Base-by-base conservation (phyloP, 2,113 vertebrate species). In the Centropus unirufus region DNA sequence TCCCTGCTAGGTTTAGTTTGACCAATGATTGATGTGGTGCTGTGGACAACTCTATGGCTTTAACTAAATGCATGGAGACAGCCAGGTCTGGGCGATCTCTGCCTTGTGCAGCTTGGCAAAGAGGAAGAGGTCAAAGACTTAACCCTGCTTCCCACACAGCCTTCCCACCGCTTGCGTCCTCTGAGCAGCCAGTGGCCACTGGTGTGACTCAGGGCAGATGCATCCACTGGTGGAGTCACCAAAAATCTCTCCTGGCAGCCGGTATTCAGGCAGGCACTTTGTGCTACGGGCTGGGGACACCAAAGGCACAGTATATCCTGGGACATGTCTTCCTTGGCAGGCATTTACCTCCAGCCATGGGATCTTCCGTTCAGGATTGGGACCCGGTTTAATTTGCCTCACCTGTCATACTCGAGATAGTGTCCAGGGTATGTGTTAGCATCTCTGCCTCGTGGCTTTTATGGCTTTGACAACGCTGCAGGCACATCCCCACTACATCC, bases 181-280 rank as follows among this genome's bases (percentile, higher is more conserved):
- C 21, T 34, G 55, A 20, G 76, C 7, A 42, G 58, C 47, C 2
- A 3, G 42, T 63, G 58, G 54, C 51, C 0, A 0, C 23, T 68
- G 74, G 20, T 19, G 44, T 67, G 59, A 47, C 61, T 79, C 36
- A 24, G 52, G 78, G 75, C 62, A 68, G 72, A 62, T 58, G 64
- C 57, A 62, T 20, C 44, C 9, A 6, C 42, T 63, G 49, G 44
- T 46, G 52, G 4, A 78, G 72, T 21, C 90, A 88, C 76, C 75
- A 39, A 64, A 68, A 67, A 90, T 36, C 55, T 51, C 30, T 83
- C 34, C 59, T 34, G n/a, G 70, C 67, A 89, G 61, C 57, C 58
- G 9, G 14, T 0, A 2, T 54, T 40, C 0, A 0, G 0, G 49
- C 1, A 3, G 36, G 32, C 73, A 57, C 32, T 26, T 83, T 2